Percentiles rank a stretch among this genome's conserved stretches.
phyloP scores from a whole-genome alignment of 2,113 vertebrate genomes.

The Poeciliopsis retropinna region DNA sequence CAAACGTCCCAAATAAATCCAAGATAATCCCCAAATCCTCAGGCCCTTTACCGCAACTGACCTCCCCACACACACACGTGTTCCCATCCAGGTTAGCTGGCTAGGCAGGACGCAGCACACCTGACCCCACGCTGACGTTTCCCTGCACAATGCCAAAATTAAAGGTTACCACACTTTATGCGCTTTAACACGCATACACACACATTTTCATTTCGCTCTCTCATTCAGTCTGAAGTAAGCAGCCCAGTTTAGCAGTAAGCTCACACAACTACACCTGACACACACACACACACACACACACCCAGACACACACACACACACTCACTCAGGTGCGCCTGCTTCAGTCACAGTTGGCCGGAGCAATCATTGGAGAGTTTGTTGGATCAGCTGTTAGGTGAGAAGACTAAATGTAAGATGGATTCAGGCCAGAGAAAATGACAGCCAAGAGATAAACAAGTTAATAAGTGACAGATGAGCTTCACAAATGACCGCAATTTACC shows the following conservation, averaged over 20 bases:
- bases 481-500: not conserved
- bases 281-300: not conserved
- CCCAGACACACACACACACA: too few species aligned
- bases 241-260: constrained; percentile 26
- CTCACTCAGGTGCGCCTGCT: constrained; percentile 63
- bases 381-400: constrained; percentile 70
- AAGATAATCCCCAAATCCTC: constrained; percentile 59
- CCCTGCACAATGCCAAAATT: constrained; percentile 39
- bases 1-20: constrained; percentile 40
- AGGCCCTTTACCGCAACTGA: constrained; percentile 58
- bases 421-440: constrained; percentile 42
- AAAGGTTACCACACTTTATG: constrained; percentile 37
- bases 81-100: constrained; percentile 31
- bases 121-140: constrained; percentile 62
- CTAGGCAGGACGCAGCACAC: constrained; percentile 46
- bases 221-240: constrained; percentile 40
- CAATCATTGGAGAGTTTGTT: constrained; percentile 58
- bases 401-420: constrained; percentile 48
- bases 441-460: constrained; percentile 35
- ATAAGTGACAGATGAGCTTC: constrained; percentile 10
- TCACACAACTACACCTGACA: constrained; percentile 62
- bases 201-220: not conserved
- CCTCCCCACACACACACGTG: constrained; percentile 29
- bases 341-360: constrained; percentile 61
- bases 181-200: constrained; percentile 44